Base-by-base conservation (phyloP, 1,140 invertebrate genomes). In the Drosophila seguyi region DNA sequence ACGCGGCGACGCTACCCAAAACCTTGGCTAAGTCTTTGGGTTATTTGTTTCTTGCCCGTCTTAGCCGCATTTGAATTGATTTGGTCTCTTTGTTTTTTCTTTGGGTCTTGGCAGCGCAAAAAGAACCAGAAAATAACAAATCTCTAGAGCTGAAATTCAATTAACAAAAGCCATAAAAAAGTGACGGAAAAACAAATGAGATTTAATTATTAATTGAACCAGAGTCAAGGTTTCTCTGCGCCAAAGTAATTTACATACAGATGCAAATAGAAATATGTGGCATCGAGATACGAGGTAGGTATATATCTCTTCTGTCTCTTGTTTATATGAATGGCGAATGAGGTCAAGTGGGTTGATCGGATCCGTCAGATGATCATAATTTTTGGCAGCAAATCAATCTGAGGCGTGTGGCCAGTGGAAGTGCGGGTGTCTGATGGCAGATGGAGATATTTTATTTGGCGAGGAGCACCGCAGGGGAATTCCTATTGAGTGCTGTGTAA, bases 131-230 rank as follows among this genome's bases (percentile, higher is more conserved):
- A 39, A 55, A 60, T 59, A 77, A 57, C 60, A 68, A 48, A 42
- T 53, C 62, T 74, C 42, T 48, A 57, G n/a, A 50, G 34, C 58
- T 36, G 60, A 87, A 83, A 86, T 83, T 79, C 83, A 85, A 85
- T 85, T 81, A 85, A 76, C 73, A 78, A 62, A 55, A 78, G 38
- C 50, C 61, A 82, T 61, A 75, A 66, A 68, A 69, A 66, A 80
- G 72, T 66, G 62, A 62, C 65, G 73, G 73, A 68, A 80, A 78
- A 80, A 72, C 75, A 82, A 83, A 83, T 76, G 69, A 62, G 71
- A 88, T 83, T 79, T 76, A 82, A 83, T 86, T 88, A 88, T 80
- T 84, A 87, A 87, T 80, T 87, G 84, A 87, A 88, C 84, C 38
- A 74, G 52, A 88, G 80, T 77, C 84, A 87, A 87, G 84, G 84